Percentiles rank a stretch among this genome's conserved stretches.
These are phyloP conservation scores for Drosophila flavopinicola DNA, from an alignment of 2,888 invertebrate species.

Conservation along the genomic window DNA sequence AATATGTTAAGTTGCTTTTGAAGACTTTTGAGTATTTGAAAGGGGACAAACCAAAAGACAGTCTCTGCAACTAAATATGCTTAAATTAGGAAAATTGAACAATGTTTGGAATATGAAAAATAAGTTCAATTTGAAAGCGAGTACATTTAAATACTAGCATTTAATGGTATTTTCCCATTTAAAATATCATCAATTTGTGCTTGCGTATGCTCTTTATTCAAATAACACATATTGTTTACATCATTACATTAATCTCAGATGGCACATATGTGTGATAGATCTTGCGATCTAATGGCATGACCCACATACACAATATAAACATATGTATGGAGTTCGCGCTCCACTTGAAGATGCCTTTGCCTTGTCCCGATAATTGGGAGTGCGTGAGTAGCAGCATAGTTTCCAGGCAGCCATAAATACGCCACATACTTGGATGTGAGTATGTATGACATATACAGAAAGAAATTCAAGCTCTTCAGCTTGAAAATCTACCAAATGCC, in stretches of 20 bases:
- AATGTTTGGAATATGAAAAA: too few relatives aligned
- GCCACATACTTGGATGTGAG: slow-evolving; percentile 21
- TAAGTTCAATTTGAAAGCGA: too few relatives aligned
- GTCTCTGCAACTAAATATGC: too few relatives aligned
- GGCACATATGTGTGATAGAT: slow-evolving; percentile 14
- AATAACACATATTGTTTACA: neutral
- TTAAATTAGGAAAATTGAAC: too few relatives aligned
- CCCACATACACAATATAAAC: slow-evolving; percentile 16
- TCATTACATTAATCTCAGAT: slow-evolving; percentile 8
- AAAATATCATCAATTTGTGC: too few relatives aligned
- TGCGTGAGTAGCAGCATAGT: slow-evolving; percentile 4
- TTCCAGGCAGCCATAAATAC: slow-evolving; percentile 35
- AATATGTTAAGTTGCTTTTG: too few relatives aligned
- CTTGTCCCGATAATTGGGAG: slow-evolving; percentile 4
- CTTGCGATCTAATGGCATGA: slow-evolving; percentile 6
- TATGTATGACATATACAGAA: slow-evolving; percentile 22
- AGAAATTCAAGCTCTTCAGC: slow-evolving; percentile 52
- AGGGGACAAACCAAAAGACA: too few relatives aligned
- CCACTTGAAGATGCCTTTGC: slow-evolving; percentile 28
- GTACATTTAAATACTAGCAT: too few relatives aligned
- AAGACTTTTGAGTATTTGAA: too few relatives aligned
- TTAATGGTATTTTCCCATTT: too few relatives aligned
- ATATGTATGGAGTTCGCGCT: slow-evolving; percentile 16
- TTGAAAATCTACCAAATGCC: slow-evolving; percentile 33
- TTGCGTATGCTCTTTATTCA: too few relatives aligned